phyloP scores from a whole-genome alignment of 1,140 invertebrate species.

The Araneus ventricosus region DNA sequence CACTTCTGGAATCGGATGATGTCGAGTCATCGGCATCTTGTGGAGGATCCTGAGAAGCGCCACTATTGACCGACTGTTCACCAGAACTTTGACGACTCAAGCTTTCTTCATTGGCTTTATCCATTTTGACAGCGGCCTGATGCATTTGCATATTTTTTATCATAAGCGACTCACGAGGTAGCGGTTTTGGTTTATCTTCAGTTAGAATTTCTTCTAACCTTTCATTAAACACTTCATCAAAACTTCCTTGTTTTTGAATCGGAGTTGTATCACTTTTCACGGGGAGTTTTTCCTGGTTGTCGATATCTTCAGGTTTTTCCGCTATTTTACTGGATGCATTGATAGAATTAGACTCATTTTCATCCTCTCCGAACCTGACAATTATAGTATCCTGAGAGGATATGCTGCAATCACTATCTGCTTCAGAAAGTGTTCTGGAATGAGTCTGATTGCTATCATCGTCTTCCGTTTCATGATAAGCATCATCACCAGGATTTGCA shows the following conservation, averaged over 20 bases:
- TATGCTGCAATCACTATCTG: slow-evolving; percentile 70
- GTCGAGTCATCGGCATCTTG: slow-evolving; percentile 68
- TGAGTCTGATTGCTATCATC: slow-evolving; percentile 54
- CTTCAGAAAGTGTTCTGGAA: slow-evolving; percentile 63
- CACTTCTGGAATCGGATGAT: slow-evolving; percentile 65
- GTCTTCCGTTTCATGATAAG: background rate
- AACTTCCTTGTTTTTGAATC: slow-evolving; percentile 37
- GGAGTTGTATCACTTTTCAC: background rate
- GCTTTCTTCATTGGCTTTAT: slow-evolving; percentile 54
- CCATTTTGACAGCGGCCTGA: slow-evolving; percentile 22
- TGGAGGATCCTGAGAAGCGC: slow-evolving; percentile 53
- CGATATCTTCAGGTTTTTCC: background rate
- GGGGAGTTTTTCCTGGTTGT: background rate
- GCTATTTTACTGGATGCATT: background rate
- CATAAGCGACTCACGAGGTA: slow-evolving; percentile 40
- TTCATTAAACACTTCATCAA: slow-evolving; percentile 59
- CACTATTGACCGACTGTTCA: slow-evolving; percentile 59
- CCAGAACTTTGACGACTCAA: slow-evolving; percentile 62
- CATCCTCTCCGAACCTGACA: slow-evolving; percentile 60
- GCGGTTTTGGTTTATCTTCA: background rate
- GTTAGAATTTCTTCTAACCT: background rate
- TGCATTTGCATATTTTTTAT: slow-evolving; percentile 36
- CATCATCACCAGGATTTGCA: background rate
- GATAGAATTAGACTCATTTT: slow-evolving; percentile 19
- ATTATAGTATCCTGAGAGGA: slow-evolving; percentile 73